Conservation (phyloP, 2,113 vertebrate species). For the Puffinus mauretanicus region DNA sequence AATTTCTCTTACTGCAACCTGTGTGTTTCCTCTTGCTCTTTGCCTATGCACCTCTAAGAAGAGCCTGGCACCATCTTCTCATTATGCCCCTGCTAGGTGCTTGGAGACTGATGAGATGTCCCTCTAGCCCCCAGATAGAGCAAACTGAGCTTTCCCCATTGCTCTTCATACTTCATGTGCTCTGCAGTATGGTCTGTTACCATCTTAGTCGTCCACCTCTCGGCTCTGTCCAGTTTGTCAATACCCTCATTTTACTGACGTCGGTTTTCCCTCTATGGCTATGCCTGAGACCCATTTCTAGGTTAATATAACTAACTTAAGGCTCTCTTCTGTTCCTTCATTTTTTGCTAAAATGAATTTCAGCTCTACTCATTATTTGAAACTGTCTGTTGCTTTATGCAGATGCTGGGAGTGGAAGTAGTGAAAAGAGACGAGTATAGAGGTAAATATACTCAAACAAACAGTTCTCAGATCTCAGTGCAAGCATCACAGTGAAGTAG, state of each 20-base stretch:
- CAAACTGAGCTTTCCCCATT: neutral
- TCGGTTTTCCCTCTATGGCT: neutral
- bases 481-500: neutral
- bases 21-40: neutral
- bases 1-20: neutral
- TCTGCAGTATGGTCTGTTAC: neutral
- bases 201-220: neutral
- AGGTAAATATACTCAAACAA: neutral
- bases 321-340: neutral
- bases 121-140: neutral
- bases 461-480: neutral
- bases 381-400: neutral
- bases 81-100: fast-evolving
- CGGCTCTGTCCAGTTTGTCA: neutral
- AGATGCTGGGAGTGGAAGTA: neutral
- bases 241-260: neutral
- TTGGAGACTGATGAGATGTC: neutral
- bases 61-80: neutral
- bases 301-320: neutral
- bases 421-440: neutral
- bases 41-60: neutral
- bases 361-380: neutral
- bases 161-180: neutral
- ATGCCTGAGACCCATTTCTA: neutral
- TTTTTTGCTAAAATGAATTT: neutral